Conservation (phyloP, 2,113 vertebrate species). For the Labrus mixtus region DNA sequence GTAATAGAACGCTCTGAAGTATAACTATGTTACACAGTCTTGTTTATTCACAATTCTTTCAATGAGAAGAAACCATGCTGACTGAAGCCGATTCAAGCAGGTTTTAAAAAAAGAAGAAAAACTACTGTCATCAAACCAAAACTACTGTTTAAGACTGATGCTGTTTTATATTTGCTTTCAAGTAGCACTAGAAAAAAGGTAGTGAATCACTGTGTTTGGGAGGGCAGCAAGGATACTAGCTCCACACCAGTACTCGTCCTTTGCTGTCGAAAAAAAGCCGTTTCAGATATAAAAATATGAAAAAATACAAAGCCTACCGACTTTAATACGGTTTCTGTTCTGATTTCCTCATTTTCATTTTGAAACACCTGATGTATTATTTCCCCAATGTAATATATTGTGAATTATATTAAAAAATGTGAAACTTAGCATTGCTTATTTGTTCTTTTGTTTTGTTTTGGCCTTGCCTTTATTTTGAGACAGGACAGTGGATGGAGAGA, state of each 20-base stretch:
- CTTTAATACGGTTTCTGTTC: constrained; percentile 33
- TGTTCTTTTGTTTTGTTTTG: neutral
- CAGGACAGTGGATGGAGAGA: too few species aligned
- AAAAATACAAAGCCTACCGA: constrained; percentile 47
- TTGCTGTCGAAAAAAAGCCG: constrained; percentile 26
- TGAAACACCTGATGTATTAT: constrained; percentile 74
- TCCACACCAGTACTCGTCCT: constrained; percentile 30
- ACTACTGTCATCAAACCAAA: constrained; percentile 62
- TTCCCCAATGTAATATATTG: constrained; percentile 81
- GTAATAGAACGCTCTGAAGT: constrained; percentile 13
- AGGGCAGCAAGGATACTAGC: constrained; percentile 51
- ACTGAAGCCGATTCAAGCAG: constrained; percentile 18
- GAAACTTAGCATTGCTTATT: constrained; percentile 46
- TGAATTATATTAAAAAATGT: constrained; percentile 83
- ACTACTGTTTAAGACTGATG: constrained; percentile 32
- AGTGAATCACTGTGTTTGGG: constrained; percentile 72
- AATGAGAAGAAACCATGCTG: constrained; percentile 27
- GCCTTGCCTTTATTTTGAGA: too few species aligned
- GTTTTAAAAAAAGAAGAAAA: constrained; percentile 13
- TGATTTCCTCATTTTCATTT: constrained; percentile 64
- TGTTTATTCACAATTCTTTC: constrained; percentile 14
- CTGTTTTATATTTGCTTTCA: constrained; percentile 47
- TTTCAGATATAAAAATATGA: constrained; percentile 21
- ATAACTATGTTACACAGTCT: neutral
- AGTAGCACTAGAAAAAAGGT: constrained; percentile 57